Conservation (phyloP, 2,797 vertebrate species). For the Otolemur crassicaudatus region DNA sequence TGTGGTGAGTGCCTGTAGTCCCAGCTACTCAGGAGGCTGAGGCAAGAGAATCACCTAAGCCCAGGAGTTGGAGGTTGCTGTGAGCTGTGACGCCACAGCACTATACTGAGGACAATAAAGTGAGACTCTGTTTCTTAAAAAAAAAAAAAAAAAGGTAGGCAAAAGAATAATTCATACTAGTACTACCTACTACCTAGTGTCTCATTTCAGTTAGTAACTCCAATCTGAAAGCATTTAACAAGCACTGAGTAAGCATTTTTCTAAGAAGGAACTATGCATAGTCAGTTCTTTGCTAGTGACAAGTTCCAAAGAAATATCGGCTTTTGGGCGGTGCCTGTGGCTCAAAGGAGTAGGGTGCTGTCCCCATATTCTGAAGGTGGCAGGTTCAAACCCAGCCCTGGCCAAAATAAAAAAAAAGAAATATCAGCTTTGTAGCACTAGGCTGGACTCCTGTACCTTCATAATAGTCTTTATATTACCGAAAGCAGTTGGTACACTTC, state of each 20-base stretch:
- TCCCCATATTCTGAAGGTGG: too few species aligned
- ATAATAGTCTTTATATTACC: neutral
- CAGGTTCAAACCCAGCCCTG: too few species aligned
- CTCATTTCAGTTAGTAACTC: constrained; percentile 36
- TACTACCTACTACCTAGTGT: neutral
- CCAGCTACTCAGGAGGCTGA: too few species aligned
- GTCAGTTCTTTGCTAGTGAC: neutral
- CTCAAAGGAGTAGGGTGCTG: too few species aligned
- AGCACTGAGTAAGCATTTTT: constrained; percentile 1
- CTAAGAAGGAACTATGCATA: constrained; percentile 15
- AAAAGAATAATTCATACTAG: constrained; percentile 48
- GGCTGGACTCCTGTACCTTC: neutral
- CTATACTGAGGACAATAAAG: too few species aligned
- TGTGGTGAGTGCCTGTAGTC: too few species aligned
- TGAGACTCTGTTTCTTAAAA: too few species aligned
- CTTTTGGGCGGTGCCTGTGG: neutral
- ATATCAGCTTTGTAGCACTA: neutral
- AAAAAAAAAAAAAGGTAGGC: neutral
- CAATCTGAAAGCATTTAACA: constrained; percentile 42
- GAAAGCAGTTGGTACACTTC: neutral
- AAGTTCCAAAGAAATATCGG: constrained; percentile 5
- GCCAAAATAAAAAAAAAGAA: neutral
- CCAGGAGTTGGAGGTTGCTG: too few species aligned
- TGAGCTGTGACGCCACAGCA: too few species aligned
- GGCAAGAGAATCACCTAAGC: too few species aligned